phyloP scores from a whole-genome alignment of 2,888 invertebrate genomes.

The Papilio demoleus region DNA sequence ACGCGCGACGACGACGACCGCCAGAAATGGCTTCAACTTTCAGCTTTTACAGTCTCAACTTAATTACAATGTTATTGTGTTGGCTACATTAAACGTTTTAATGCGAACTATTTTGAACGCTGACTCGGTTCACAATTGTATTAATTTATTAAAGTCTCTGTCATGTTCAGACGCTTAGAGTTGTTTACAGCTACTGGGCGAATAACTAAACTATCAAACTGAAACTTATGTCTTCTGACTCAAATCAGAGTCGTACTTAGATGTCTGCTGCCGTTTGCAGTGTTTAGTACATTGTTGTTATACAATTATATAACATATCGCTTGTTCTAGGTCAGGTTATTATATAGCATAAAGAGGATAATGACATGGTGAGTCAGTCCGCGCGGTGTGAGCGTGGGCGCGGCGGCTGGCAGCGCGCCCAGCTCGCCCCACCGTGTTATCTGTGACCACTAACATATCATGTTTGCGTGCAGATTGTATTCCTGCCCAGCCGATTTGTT shows the following conservation, averaged over 20 bases:
- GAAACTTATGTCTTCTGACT: too few relatives aligned
- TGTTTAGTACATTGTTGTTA: too few relatives aligned
- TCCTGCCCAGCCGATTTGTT: not conserved
- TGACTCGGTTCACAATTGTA: not conserved
- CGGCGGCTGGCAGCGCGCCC: slow-evolving; percentile 9
- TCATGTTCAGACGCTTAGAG: not conserved
- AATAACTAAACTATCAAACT: too few relatives aligned
- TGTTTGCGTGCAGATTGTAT: not conserved
- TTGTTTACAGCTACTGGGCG: not conserved
- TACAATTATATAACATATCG: not conserved
- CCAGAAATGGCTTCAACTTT: not conserved
- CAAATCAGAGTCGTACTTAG: too few relatives aligned
- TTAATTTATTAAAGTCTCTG: not conserved
- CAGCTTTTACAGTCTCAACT: not conserved
- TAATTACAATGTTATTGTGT: slow-evolving; percentile 6
- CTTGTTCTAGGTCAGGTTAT: not conserved
- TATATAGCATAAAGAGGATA: not conserved
- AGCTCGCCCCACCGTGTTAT: not conserved
- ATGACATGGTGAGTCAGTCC: slow-evolving; percentile 2
- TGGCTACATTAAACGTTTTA: not conserved
- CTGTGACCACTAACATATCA: not conserved
- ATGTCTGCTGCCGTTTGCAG: too few relatives aligned
- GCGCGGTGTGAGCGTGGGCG: not conserved
- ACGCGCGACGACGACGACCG: not conserved
- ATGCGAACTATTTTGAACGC: not conserved